Percentiles rank a stretch among this genome's conserved stretches.
These are phyloP conservation scores for Brachionus rotundiformis DNA, from an alignment of 1,140 invertebrate genomes.

Conservation along the genomic window DNA sequence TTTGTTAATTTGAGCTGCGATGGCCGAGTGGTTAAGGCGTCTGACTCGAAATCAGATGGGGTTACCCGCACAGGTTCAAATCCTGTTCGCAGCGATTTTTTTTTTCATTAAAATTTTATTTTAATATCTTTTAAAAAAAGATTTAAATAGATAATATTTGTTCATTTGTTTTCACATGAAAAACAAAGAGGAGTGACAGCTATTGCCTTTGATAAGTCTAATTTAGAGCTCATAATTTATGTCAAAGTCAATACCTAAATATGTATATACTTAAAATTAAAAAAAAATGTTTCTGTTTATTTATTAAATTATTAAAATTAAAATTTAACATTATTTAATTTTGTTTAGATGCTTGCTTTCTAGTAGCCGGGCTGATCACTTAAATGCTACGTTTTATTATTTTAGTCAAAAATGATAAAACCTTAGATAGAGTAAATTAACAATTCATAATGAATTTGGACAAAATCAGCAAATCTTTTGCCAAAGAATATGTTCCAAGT, in stretches of 20 bases:
- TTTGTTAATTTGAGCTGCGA: constrained; percentile 12
- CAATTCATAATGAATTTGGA: not conserved
- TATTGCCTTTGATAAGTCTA: constrained; percentile 9
- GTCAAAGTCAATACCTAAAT: not conserved
- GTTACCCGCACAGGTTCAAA: constrained; percentile 52
- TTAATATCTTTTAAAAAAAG: no score
- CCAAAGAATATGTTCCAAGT: not conserved
- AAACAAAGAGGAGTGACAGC: no score
- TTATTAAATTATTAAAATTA: not conserved
- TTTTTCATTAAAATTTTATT: not conserved
- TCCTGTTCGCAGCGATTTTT: constrained; percentile 51
- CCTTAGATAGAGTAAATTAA: not conserved
- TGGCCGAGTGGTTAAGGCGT: constrained; percentile 52
- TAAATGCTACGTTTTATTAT: not conserved
- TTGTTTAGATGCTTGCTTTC: not conserved
- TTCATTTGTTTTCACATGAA: no score
- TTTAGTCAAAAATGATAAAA: constrained; percentile 11
- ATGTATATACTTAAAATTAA: no score
- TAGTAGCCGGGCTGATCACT: not conserved
- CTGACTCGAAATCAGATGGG: constrained; percentile 52
- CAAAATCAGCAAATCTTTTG: not conserved
- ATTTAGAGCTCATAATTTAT: constrained; percentile 7
- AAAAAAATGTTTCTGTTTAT: no score
- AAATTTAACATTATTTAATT: no score
- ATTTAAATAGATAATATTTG: no score